Evolutionary conservation across 2,797 vertebrate genomes (phyloP).

Genomic region (Enteromius afrohamiltoni): DNA sequence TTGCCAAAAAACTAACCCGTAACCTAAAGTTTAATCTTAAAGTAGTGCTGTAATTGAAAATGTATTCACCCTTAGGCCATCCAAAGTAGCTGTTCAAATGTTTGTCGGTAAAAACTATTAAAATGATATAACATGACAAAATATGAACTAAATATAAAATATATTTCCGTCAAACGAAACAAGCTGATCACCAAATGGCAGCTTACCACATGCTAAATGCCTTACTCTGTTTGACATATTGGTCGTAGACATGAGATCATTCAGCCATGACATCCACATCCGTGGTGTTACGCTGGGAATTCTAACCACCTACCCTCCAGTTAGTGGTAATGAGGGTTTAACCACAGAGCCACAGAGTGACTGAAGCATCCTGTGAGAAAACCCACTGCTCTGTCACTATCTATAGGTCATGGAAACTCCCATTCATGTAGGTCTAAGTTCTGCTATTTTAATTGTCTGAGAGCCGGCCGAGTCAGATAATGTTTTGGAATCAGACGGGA

Average conservation of each 20-base stretch:
- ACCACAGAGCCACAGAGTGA: conserved; percentile 22
- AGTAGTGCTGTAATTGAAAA: neutral
- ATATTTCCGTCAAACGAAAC: neutral
- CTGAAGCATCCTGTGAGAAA: conserved; percentile 33
- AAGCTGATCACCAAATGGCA: neutral
- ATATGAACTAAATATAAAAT: neutral
- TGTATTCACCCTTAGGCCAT: neutral
- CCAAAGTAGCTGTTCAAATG: too few relatives aligned
- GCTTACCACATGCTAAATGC: neutral
- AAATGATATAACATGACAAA: neutral
- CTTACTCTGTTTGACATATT: conserved; percentile 12
- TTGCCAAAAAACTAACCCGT: neutral
- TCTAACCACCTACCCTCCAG: conserved; percentile 10
- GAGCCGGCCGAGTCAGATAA: neutral
- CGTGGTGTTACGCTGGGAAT: neutral
- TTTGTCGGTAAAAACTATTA: neutral
- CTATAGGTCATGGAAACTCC: conserved; percentile 1
- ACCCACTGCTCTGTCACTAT: conserved; percentile 26
- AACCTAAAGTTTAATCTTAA: neutral
- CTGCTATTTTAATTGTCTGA: conserved; percentile 12
- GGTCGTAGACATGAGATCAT: conserved; percentile 23
- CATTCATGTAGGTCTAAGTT: conserved; percentile 10
- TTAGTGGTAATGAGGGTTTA: conserved; percentile 28
- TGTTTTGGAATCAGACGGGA: neutral
- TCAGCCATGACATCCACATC: conserved; percentile 22